Conservation (phyloP, 2,888 invertebrate genomes). For the Ennomos erosarius region DNA sequence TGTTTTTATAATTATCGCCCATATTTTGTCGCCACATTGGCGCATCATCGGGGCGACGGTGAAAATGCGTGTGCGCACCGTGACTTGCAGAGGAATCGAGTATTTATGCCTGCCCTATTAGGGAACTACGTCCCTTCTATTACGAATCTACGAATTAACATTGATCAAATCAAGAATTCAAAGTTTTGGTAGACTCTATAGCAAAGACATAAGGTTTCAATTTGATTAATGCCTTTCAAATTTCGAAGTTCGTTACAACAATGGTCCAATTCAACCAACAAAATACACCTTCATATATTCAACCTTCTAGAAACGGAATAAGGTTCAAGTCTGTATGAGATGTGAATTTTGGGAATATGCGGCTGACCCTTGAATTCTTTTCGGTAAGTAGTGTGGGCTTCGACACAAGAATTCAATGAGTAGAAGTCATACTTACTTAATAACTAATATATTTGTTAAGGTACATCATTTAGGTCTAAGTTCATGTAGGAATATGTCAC, state of each 20-base stretch:
- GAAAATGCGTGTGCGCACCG: slow-evolving; percentile 64
- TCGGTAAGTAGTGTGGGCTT: slow-evolving; percentile 8
- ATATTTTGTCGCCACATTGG: slow-evolving; percentile 24
- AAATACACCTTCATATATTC: neutral
- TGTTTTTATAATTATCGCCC: too few species aligned
- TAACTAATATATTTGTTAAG: too few species aligned
- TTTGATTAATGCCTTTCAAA: neutral
- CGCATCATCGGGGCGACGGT: slow-evolving; percentile 37
- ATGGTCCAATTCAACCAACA: slow-evolving; percentile 10
- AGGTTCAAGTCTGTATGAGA: slow-evolving; percentile 3
- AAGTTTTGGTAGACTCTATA: slow-evolving; percentile 6
- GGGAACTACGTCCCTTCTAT: slow-evolving; percentile 50
- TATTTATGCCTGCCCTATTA: slow-evolving; percentile 53
- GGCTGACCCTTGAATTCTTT: slow-evolving; percentile 7
- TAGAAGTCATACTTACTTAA: too few species aligned
- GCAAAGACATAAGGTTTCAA: slow-evolving; percentile 2
- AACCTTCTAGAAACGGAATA: neutral
- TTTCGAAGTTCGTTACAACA: slow-evolving; percentile 39
- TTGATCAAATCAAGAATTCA: slow-evolving; percentile 17
- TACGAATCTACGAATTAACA: slow-evolving; percentile 74
- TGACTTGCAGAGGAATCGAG: slow-evolving; percentile 74
- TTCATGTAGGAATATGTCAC: neutral
- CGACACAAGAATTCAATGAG: slow-evolving; percentile 10
- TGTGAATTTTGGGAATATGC: slow-evolving; percentile 7
- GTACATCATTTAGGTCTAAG: neutral